Conservation (phyloP, 2,888 invertebrate genomes). For the Hypselothyrea guttata region DNA sequence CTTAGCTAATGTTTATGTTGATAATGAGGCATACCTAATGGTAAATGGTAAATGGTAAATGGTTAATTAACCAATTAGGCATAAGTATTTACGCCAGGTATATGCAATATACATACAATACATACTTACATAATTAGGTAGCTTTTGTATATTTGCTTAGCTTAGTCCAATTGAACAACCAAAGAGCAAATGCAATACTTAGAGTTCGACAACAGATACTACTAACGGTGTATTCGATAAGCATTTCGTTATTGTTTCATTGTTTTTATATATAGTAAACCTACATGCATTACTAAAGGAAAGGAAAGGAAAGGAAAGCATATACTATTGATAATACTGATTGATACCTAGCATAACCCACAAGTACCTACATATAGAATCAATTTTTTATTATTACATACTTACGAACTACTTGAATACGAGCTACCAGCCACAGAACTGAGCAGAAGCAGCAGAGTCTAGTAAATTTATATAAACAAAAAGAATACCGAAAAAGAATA, state of each 20-base stretch:
- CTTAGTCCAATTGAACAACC: constrained; percentile 44
- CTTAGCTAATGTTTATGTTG: constrained; percentile 63
- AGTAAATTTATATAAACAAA: constrained; percentile 43
- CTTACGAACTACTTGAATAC: constrained; percentile 64
- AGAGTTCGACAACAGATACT: not conserved
- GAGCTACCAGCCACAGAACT: constrained; percentile 75
- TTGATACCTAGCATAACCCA: constrained; percentile 71
- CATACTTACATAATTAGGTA: constrained; percentile 58
- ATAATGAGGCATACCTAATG: constrained; percentile 44
- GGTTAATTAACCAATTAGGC: constrained; percentile 55
- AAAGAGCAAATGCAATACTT: constrained; percentile 27
- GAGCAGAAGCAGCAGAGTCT: constrained; percentile 60
- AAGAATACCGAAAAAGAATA: constrained; percentile 34
- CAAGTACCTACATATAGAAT: constrained; percentile 66
- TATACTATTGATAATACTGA: constrained; percentile 35
- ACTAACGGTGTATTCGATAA: not conserved
- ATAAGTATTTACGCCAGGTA: constrained; percentile 27
- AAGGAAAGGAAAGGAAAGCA: too few species aligned
- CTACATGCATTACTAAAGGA: constrained; percentile 19
- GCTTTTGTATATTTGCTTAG: constrained; percentile 77
- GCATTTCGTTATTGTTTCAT: constrained; percentile 19
- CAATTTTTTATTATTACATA: constrained; percentile 70
- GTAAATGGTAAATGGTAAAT: constrained; percentile 26
- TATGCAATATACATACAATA: constrained; percentile 45
- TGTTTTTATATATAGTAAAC: constrained; percentile 58